Evolutionary conservation across 1,140 invertebrate genomes (phyloP).

Genomic region (Ephestia elutella): DNA sequence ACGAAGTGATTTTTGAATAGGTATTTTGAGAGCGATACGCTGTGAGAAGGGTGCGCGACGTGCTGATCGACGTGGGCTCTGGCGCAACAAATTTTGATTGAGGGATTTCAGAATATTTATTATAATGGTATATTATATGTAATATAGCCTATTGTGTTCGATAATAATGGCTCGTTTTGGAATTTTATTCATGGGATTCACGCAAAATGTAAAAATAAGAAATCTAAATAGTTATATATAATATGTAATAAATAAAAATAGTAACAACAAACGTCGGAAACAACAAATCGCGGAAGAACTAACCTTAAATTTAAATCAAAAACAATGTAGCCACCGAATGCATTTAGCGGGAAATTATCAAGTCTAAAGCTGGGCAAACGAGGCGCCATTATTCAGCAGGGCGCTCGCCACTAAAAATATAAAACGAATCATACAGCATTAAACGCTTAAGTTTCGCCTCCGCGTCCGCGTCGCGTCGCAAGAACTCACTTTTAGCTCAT

Average conservation of each 20-base stretch:
- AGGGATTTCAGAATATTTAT: background rate
- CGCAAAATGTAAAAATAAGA: no score
- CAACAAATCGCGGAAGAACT: no score
- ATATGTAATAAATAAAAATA: no score
- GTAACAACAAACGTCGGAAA: no score
- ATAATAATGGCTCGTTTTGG: background rate
- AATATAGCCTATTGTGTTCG: background rate
- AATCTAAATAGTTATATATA: no score
- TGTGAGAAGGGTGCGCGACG: constrained; percentile 2
- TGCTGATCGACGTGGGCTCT: constrained; percentile 3
- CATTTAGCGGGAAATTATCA: constrained; percentile 19
- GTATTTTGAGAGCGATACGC: background rate
- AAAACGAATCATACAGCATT: constrained; percentile 37
- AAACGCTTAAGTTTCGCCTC: constrained; percentile 30
- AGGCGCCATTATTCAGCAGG: constrained; percentile 25
- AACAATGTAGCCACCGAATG: background rate
- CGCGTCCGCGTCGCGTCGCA: constrained; percentile 25
- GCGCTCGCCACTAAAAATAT: constrained; percentile 28
- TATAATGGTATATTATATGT: background rate
- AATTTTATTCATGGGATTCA: no score
- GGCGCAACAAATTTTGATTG: background rate
- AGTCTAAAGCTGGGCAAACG: constrained; percentile 16
- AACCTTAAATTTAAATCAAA: background rate
- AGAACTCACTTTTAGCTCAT: constrained; percentile 63
- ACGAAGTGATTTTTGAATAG: constrained; percentile 11